Conservation (phyloP, 2,888 invertebrate genomes). For the Brachynemurus nebulosus region DNA sequence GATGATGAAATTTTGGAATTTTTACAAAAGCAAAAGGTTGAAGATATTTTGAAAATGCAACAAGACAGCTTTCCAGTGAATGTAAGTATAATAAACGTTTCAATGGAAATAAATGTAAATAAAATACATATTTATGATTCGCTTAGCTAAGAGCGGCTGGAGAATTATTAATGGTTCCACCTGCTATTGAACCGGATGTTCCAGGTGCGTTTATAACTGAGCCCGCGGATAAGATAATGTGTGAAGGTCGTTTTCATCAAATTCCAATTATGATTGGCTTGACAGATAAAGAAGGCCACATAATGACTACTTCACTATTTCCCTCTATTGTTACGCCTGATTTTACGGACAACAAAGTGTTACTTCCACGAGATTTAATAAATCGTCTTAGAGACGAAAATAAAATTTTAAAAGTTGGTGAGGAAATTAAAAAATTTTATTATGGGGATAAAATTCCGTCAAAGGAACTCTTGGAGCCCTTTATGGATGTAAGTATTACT, state of each 20-base stretch:
- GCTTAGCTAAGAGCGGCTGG: not conserved
- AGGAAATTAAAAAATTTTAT: not conserved
- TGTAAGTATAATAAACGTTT: not conserved
- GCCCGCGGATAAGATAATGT: not conserved
- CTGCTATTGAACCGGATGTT: not conserved
- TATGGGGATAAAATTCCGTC: not conserved
- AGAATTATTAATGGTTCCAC: not conserved
- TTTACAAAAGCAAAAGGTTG: slow-evolving; percentile 1
- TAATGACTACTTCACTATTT: not conserved
- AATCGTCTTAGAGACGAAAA: not conserved
- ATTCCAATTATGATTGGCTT: not conserved
- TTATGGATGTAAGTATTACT: not conserved
- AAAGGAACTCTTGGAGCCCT: not conserved
- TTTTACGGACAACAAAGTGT: not conserved
- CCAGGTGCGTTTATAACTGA: not conserved
- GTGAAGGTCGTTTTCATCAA: not conserved
- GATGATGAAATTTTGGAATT: slow-evolving; percentile 4
- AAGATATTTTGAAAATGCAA: slow-evolving; percentile 3
- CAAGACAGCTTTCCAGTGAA: not conserved
- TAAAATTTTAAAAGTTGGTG: not conserved
- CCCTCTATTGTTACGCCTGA: too few species aligned
- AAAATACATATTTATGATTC: not conserved
- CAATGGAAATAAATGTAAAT: not conserved
- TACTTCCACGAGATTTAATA: not conserved
- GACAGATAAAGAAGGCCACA: not conserved